Evolutionary conservation across 1,140 invertebrate genomes (phyloP), one percentile per base, ranked within the genome.

Genomic region (Drosophila carrolli): DNA sequence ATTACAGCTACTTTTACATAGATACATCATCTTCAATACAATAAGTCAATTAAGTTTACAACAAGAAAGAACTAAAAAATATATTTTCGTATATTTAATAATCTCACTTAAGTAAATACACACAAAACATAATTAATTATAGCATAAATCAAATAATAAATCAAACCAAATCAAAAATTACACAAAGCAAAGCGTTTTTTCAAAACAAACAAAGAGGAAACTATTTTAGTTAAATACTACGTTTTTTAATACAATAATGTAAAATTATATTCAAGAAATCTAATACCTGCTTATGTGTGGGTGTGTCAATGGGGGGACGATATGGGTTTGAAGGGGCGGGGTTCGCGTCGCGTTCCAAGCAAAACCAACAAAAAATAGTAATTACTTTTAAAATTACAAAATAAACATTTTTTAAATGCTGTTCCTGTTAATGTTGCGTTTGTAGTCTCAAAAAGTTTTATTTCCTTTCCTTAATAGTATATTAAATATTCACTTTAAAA

Each of bases 361-460:
- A 76, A 59, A 76, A 76, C 47, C 50, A 76, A 76, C 62, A 66
- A 76, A 75, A 75, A 65, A 48, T 63, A 58, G 46, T 77, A 60
- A 60, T 76, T 46, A 74, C 40, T 62, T 58, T 75, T 66, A 75
- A 78, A 80, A 85, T 78, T 71, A 89, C 67, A 86, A 85, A 82
- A 86, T 77, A 89, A 89, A 88, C 83, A 88, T 88, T 88, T 88
- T 86, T 68, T 86, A 86, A 88, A 89, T 89, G 84, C 84, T 84
- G 77, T 89, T 89, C 84, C 84, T 89, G 84, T 89, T 89, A 90
- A 75, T 90, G 84, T 89, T 89, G 84, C 84, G 84, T 89, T 89
- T 88, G 74, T 84, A 89, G 84, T 89, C 84, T 89, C 84, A 89
- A 89, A 76, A 89, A 81, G 85, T 89, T 85, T 66, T 79, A 62